Evolutionary conservation across 1,140 invertebrate genomes (phyloP), one percentile per base, ranked within the genome.

Genomic region (Choristoneura fumiferana): DNA sequence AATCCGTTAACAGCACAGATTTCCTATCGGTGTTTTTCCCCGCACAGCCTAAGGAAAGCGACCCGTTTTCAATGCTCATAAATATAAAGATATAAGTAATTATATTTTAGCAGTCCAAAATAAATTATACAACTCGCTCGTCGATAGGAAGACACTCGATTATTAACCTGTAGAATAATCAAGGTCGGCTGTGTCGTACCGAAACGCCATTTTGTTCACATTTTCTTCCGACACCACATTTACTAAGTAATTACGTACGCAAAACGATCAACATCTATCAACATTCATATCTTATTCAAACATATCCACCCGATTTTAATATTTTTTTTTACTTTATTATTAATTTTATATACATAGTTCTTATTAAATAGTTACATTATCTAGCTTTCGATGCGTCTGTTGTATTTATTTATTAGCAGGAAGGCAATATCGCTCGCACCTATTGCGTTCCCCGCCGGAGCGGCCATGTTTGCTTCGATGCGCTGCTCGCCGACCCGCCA

Each of bases 401-500:
- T 6, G 9, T 43, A 43, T 33, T 49, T 49, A 49, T 49, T 49
- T 49, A 49, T 49, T 33, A 49, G 29, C 43, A 49, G 43, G 22
- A 49, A 22, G 43, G 43, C 22, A 6, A 29, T n/a, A 43, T 22
- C 43, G 43, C 18, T 49, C 43, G 43, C 43, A 49, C 43, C 43
- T 49, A 49, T 49, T 49, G 17, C 6, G 18, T 49, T 49, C 43
- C 17, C 22, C 43, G 17, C 43, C 17, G 40, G 43, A n/a, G 43
- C 43, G 18, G 43, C 43, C 43, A 49, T 49, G 43, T 49, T 49
- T 17, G 29, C 17, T 12, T 18, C 43, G 43, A 49, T 49, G 43
- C 43, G 43, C 43, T 49, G 12, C 43, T 22, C 22, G 43, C 43
- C 22, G 12, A 15, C 40, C 54, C 81, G 84, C 79, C 84, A 87